Conservation (phyloP, 2,888 invertebrate genomes). For the Caradrina clavipalpis region DNA sequence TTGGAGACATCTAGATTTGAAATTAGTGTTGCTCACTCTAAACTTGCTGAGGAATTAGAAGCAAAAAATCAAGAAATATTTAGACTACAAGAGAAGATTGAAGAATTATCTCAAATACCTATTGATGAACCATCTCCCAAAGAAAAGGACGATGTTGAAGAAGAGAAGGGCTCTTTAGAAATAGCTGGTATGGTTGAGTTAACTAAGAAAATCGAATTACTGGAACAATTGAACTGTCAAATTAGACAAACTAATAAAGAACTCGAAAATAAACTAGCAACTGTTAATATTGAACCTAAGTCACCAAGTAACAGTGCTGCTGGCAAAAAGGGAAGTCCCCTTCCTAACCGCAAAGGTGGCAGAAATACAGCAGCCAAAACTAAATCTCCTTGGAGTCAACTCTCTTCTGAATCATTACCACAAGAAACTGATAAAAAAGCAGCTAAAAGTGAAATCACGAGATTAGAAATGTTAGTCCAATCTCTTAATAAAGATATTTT, state of each 20-base stretch:
- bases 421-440: constrained; percentile 84
- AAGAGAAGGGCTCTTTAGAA: constrained; percentile 91
- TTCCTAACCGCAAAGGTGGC: constrained; percentile 83
- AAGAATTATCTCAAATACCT: constrained; percentile 67
- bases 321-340: constrained; percentile 83
- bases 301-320: constrained; percentile 70
- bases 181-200: constrained; percentile 84
- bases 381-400: constrained; percentile 87
- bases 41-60: constrained; percentile 89
- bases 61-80: constrained; percentile 85
- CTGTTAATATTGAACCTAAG: constrained; percentile 77
- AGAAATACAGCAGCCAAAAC: constrained; percentile 83
- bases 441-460: constrained; percentile 78
- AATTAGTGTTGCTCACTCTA: constrained; percentile 89
- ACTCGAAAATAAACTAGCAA: constrained; percentile 88
- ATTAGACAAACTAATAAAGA: constrained; percentile 90
- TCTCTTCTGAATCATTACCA: constrained; percentile 81
- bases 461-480: constrained; percentile 83
- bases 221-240: constrained; percentile 89
- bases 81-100: constrained; percentile 79
- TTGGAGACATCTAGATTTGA: constrained; percentile 87
- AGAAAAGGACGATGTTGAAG: constrained; percentile 84
- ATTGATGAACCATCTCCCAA: constrained; percentile 65
- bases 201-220: constrained; percentile 87
- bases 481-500: constrained; percentile 88